A percentile compares a stretch with the other conserved stretches of the same genome.
These are phyloP conservation scores for Mico argentatus DNA, from an alignment of 2,797 vertebrate species.

Conservation along the genomic window DNA sequence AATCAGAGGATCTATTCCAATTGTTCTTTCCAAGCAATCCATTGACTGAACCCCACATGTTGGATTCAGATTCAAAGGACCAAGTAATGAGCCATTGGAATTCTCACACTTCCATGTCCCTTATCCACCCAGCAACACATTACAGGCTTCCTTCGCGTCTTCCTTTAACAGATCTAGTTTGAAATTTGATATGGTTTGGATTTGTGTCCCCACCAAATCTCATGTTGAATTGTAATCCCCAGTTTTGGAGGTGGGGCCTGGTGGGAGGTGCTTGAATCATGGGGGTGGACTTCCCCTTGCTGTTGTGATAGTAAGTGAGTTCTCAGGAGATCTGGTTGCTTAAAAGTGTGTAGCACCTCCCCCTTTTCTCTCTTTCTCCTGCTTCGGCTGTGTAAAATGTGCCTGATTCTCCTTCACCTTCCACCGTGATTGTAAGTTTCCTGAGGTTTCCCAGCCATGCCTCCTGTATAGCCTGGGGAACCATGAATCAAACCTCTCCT, in stretches of 20 bases:
- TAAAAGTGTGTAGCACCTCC: neutral
- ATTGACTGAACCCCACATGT: accelerated
- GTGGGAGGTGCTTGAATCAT: neutral
- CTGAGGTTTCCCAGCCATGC: neutral
- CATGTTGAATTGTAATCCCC: neutral
- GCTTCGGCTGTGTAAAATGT: neutral
- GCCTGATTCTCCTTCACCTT: neutral
- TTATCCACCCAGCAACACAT: neutral
- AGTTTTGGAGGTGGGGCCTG: neutral
- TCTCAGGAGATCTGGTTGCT: neutral
- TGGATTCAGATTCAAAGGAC: neutral
- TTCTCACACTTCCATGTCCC: too few species aligned
- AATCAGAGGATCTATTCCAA: accelerated
- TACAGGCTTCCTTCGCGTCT: accelerated
- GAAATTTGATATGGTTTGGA: neutral
- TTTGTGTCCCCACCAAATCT: neutral
- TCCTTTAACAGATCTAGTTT: neutral
- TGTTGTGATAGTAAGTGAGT: neutral
- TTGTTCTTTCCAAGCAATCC: neutral
- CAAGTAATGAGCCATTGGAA: accelerated
- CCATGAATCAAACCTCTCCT: neutral
- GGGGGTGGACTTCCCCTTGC: neutral
- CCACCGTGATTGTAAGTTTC: neutral
- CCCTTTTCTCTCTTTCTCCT: neutral
- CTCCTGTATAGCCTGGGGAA: neutral